Percentiles rank a stretch among this genome's conserved stretches.
Evolutionary conservation across 2,113 vertebrate species (phyloP).

Genomic region (Calyptommatus sinebrachiatus): DNA sequence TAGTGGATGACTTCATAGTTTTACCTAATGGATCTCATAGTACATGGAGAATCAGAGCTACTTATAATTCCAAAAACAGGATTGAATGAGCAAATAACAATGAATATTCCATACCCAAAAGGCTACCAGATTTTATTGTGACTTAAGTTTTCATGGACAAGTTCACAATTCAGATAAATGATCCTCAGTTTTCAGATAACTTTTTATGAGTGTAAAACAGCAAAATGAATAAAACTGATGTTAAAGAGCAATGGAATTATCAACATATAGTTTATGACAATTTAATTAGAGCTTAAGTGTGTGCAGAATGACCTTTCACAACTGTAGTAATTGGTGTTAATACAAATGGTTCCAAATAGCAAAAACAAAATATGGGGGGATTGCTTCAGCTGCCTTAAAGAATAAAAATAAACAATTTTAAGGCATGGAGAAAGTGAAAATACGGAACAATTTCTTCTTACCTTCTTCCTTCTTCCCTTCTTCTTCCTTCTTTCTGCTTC

Average conservation of each 20-base stretch:
- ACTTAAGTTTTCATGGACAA: neutral
- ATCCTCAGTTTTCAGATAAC: neutral
- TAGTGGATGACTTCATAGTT: neutral
- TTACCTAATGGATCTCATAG: neutral
- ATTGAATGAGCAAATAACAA: neutral
- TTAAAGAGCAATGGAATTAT: neutral
- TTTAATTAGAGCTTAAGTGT: neutral
- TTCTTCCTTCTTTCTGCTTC: too few relatives aligned
- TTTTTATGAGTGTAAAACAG: neutral
- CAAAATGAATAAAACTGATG: neutral
- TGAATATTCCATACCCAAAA: neutral
- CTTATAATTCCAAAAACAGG: neutral
- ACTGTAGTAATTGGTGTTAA: neutral
- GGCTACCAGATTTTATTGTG: neutral
- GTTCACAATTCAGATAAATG: neutral
- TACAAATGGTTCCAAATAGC: neutral
- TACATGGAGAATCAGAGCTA: neutral
- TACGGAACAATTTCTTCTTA: constrained; percentile 41
- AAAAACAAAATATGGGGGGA: neutral
- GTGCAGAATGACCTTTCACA: neutral
- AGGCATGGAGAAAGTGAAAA: constrained; percentile 23
- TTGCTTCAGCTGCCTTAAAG: neutral
- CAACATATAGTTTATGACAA: neutral
- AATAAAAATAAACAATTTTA: neutral
- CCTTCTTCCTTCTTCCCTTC: too few relatives aligned